Evolutionary conservation across 1,140 invertebrate genomes (phyloP), one percentile per base, ranked within the genome.

Genomic region (Notospermus geniculatus): DNA sequence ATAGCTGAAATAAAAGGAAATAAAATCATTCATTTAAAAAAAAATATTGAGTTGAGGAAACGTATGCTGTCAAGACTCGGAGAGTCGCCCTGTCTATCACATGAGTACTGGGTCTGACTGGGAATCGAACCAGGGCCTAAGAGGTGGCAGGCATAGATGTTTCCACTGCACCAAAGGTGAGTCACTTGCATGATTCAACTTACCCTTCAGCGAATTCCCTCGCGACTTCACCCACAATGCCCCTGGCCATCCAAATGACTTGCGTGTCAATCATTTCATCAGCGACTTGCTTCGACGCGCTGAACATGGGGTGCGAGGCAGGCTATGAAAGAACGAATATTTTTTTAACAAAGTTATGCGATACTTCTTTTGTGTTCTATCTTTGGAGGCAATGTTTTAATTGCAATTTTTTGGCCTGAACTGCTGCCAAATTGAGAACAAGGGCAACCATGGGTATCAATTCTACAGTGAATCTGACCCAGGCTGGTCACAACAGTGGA

Each of bases 161-260:
- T n/a, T n/a, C n/a, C n/a, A n/a, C n/a, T n/a, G 39, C 19, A 13
- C 19, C 19, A 43, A 13, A 43, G 19, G 11, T 43, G 19, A 43
- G 19, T 43, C 11, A 43, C 39, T 43, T 13, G 19, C 19, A 13
- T 7, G 46, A 19, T 19, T 19, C 25, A 23, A 50, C 46, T 19
- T 50, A 50, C 46, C 25, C 46, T 7, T 50, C 25, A 27, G n/a
- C 46, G n/a, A 27, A 23, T 27, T 50, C 19, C n/a, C 25, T 19
- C 4, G 46, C 46, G 19, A 50, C n/a, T 50, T 50, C 46, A 5
- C n/a, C 19, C 5, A 50, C 46, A n/a, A 50, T 50, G 46, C 25
- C 46, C 46, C n/a, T 50, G 4, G 46, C n/a, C 46, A 50, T 50
- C 46, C n/a, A 50, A n/a, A 50, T 50, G n/a, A 50, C 46, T 50